phyloP scores from a whole-genome alignment of 2,888 invertebrate species.

The Tipula unca region DNA sequence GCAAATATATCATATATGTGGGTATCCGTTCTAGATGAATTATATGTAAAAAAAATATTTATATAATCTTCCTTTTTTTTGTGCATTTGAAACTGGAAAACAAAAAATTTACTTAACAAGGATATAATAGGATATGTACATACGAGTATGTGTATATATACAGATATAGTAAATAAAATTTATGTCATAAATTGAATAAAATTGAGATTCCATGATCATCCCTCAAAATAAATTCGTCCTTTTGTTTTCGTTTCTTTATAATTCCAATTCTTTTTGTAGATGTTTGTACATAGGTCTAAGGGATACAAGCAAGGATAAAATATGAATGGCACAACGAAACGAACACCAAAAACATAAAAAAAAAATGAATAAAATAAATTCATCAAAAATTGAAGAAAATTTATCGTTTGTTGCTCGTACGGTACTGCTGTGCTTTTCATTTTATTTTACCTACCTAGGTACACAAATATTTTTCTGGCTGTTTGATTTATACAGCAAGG shows the following conservation, averaged over 20 bases:
- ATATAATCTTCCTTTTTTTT: neutral
- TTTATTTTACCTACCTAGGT: neutral
- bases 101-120: neutral
- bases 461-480: neutral
- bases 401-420: neutral
- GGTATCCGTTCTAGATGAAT: neutral
- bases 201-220: neutral
- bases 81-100: neutral
- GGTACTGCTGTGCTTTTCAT: neutral
- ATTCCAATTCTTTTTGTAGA: neutral
- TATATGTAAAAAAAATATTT: neutral
- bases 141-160: too few species aligned
- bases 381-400: neutral
- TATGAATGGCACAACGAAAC: neutral
- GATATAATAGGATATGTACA: neutral
- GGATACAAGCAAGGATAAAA: neutral
- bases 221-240: neutral
- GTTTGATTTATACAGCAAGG: neutral
- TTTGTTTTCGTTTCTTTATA: neutral
- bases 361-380: neutral
- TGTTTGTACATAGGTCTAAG: neutral
- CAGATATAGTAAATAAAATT: too few species aligned
- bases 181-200: neutral
- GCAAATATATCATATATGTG: neutral
- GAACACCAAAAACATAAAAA: too few species aligned